Evolutionary conservation across 2,888 invertebrate species (phyloP), one percentile per base, ranked within the genome.

Genomic region (Aromia moschata): DNA sequence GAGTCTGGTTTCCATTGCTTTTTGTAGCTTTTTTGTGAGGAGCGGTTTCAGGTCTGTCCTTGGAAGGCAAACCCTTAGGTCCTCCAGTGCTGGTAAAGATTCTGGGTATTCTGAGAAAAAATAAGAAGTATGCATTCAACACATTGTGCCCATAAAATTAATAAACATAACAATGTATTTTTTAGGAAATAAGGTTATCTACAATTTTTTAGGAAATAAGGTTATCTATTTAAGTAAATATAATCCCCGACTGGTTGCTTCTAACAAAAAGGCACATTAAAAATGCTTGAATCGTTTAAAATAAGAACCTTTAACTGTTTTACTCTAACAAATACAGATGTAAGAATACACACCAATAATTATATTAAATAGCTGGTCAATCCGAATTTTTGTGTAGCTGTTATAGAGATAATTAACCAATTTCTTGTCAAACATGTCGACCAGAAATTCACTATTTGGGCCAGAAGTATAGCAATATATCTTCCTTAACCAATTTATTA

Each of bases 321-420:
- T n/a, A n/a, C n/a, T n/a, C n/a, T n/a, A n/a, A n/a, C n/a, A n/a
- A n/a, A n/a, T n/a, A n/a, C n/a, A n/a, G n/a, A n/a, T n/a, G n/a
- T n/a, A n/a, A n/a, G n/a, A n/a, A n/a, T 33, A 60, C 65, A 77
- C 81, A 88, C 89, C 89, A 69, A 98, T 96, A 54, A 98, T 95
- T 58, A 98, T 97, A 74, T 93, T 94, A 77, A 98, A 98, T 49
- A 98, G 86, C 77, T 98, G 95, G 69, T 94, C 91, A 65, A 96
- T 96, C 70, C 96, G 87, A 47, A 91, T 86, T 78, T 89, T 89
- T 4, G 95, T 95, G 74, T 95, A 97, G 20, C 91, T 92, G 77
- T 96, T 93, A 76, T 92, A 94, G 63, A 97, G 83, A 77, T 89
- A 92, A 77, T 94, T 91, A 17, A 86, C 86, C 12, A 96, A 81